Evolutionary conservation across 2,113 vertebrate species (phyloP).

Genomic region (Sterrhoptilus dennistouni): DNA sequence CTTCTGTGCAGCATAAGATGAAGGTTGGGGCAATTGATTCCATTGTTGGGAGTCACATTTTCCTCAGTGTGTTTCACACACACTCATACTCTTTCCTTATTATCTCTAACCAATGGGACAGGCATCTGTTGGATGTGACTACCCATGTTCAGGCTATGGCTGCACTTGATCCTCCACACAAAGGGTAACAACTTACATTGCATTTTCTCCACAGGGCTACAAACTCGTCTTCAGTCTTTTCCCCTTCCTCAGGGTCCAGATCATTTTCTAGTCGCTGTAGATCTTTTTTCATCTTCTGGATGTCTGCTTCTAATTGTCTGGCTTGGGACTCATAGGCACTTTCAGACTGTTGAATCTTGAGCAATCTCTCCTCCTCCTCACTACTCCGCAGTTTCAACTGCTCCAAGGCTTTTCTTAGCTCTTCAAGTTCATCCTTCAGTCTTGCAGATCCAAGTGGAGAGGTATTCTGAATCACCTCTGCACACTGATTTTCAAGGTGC

Average conservation of each 20-base stretch:
- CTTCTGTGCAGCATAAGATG: not conserved
- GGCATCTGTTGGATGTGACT: not conserved
- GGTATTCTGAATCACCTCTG: constrained; percentile 77
- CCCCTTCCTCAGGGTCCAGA: constrained; percentile 58
- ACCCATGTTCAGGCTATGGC: not conserved
- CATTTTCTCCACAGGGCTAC: constrained; percentile 82
- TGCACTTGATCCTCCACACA: not conserved
- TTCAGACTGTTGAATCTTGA: constrained; percentile 70
- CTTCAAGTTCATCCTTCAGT: constrained; percentile 80
- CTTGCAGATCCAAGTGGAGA: constrained; percentile 84
- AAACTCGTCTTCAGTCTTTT: constrained; percentile 79
- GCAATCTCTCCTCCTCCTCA: constrained; percentile 75
- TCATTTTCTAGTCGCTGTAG: constrained; percentile 76
- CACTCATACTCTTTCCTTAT: not conserved
- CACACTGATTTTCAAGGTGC: constrained; percentile 77
- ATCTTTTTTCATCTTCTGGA: constrained; percentile 71
- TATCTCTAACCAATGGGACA: not conserved
- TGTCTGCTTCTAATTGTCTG: constrained; percentile 74
- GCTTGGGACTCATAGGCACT: constrained; percentile 73
- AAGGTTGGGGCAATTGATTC: not conserved
- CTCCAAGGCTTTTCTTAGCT: constrained; percentile 80
- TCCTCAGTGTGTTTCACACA: not conserved
- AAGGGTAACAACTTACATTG: constrained; percentile 70
- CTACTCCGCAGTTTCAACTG: constrained; percentile 72
- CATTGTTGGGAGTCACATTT: not conserved